Percentiles rank a stretch among this genome's conserved stretches.
phyloP scores from a whole-genome alignment of 92 coral and sea anemone genomes.

The Bergia sp. region DNA sequence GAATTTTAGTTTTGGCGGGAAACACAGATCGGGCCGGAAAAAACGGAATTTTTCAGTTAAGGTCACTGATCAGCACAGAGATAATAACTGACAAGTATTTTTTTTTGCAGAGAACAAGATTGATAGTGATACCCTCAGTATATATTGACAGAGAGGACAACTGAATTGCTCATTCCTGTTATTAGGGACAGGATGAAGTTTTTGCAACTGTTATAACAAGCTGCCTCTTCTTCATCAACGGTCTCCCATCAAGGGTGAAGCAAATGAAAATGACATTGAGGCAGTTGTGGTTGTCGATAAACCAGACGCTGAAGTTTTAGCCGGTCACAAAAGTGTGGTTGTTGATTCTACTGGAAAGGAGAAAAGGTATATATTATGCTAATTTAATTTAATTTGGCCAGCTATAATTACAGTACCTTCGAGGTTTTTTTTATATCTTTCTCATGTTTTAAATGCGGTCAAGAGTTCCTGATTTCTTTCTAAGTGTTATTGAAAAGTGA shows the following conservation, averaged over 20 bases:
- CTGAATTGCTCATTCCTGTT: constrained; percentile 15
- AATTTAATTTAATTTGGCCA: neutral
- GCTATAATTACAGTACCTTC: constrained; percentile 1
- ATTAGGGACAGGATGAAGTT: constrained; percentile 21
- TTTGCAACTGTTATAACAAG: no score
- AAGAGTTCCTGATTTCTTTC: constrained; percentile 15
- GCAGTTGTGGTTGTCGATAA: neutral
- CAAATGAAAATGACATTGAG: neutral
- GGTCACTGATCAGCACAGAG: no score
- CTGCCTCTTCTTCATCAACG: no score
- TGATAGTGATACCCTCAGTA: no score
- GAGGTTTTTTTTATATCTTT: neutral
- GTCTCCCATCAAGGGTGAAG: neutral
- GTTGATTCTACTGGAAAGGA: constrained; percentile 12
- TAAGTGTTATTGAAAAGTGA: neutral
- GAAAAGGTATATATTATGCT: constrained; percentile 4
- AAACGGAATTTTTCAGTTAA: no score
- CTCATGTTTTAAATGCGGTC: constrained; percentile 12
- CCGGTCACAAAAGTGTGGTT: neutral
- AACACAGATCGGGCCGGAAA: no score
- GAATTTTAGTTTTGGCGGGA: no score
- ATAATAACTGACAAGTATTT: no score
- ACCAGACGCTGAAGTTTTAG: constrained; percentile 20
- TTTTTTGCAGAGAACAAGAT: no score
- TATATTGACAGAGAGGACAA: no score